A percentile compares a stretch with the other conserved stretches of the same genome.
phyloP scores from a whole-genome alignment of 1,140 invertebrate genomes.

The Augochlora pura region DNA sequence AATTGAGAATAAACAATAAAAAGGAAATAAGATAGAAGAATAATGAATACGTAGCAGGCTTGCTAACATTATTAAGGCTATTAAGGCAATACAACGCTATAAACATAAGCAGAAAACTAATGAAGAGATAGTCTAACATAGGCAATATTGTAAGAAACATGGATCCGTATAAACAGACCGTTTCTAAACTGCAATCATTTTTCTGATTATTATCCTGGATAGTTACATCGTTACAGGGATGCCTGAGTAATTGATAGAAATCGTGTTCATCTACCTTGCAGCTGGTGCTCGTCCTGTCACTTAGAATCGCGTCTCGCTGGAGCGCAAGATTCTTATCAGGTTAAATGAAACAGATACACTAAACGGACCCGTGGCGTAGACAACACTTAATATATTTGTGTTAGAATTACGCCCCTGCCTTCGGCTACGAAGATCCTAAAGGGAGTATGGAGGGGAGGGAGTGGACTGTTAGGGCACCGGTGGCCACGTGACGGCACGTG shows the following conservation, averaged over 20 bases:
- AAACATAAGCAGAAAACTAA: no score
- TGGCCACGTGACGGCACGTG: slow-evolving; percentile 76
- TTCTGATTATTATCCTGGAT: background rate
- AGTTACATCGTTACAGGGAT: background rate
- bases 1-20: no score
- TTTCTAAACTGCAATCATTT: background rate
- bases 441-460: background rate
- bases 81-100: no score
- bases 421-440: slow-evolving; percentile 1
- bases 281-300: slow-evolving; percentile 29
- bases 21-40: no score
- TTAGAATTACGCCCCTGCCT: slow-evolving; percentile 69
- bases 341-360: slow-evolving; percentile 53
- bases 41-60: no score
- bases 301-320: slow-evolving; percentile 28
- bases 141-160: no score
- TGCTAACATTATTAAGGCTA: no score
- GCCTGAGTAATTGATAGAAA: slow-evolving; percentile 8
- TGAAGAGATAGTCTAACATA: no score
- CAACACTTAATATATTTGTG: slow-evolving; percentile 72
- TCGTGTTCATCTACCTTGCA: background rate
- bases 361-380: slow-evolving; percentile 56
- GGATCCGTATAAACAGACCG: background rate
- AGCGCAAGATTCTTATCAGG: slow-evolving; percentile 60
- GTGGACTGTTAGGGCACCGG: slow-evolving; percentile 45